Evolutionary conservation across 1,140 invertebrate species (phyloP), one percentile per base, ranked within the genome.

Genomic region (Brachionus calyciflorus): DNA sequence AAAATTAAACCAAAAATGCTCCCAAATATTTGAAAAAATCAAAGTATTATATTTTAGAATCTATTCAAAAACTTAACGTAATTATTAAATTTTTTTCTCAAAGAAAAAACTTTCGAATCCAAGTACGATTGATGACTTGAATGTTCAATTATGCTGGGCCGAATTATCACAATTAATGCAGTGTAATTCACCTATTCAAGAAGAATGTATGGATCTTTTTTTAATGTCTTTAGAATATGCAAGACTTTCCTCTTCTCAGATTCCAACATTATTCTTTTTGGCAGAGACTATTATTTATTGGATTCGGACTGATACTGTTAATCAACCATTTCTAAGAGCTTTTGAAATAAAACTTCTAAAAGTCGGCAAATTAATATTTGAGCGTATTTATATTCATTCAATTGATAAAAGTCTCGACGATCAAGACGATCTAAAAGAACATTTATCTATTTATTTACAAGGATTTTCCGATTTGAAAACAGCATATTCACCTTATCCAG

Each of bases 261-360:
- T 85, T 28, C 82, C 82, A 5, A 83, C 83, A 1, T 78, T 85
- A 21, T 85, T 85, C 70, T 85, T 82, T 75, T 80, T 85, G 49
- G 84, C 83, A 10, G 84, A 85, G 79, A 83, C 83, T 9, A 81
- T 82, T 79, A 77, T 85, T 26, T 85, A 84, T 77, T 84, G 81
- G 81, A 80, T 85, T n/a, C 77, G 84, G n/a, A 84, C 84, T 17
- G 84, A 85, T 41, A 80, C 81, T 53, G 79, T 84, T 2, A 80
- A 82, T 49, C 80, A 84, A 53, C 83, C 82, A 9, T 84, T 81
- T 77, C 81, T 85, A 1, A 77, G 83, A 55, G 83, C 82, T n/a
- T 79, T 78, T 53, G 83, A 85, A 78, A 83, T 85, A 33, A 84
- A 84, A 81, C 80, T 84, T 7, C 79, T 85, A 5, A 83, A 81